Evolutionary conservation across 2,113 vertebrate species (phyloP).

Genomic region (Ivindomyrus marchei): DNA sequence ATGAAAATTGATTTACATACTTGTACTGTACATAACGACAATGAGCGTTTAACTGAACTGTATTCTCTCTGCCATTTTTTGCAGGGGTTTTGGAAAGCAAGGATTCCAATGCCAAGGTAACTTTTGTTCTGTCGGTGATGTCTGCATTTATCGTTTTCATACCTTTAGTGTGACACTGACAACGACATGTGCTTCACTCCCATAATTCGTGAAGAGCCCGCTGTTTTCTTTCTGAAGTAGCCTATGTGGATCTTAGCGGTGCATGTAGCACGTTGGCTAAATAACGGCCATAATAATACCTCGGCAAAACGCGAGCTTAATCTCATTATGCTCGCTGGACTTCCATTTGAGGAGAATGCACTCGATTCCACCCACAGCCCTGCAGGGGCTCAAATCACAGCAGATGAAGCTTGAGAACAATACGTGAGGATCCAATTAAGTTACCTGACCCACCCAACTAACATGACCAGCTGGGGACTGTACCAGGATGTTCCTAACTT

Average conservation of each 20-base stretch:
- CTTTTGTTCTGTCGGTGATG: background rate
- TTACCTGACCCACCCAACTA: background rate
- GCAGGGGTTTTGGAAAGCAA: conserved; percentile 74
- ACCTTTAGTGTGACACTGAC: background rate
- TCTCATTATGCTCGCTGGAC: background rate
- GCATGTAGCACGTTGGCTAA: background rate
- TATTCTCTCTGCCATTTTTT: conserved; percentile 27
- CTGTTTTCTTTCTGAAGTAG: background rate
- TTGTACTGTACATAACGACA: background rate
- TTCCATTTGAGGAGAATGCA: background rate
- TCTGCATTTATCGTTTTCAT: background rate
- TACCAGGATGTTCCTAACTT: background rate
- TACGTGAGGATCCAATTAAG: background rate
- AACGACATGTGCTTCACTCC: background rate
- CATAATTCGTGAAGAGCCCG: background rate
- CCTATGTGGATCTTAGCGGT: background rate
- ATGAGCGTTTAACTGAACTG: background rate
- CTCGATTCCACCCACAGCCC: background rate
- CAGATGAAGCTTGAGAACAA: background rate
- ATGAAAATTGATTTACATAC: background rate
- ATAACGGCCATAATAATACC: background rate
- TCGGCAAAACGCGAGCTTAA: background rate
- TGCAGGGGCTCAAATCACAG: background rate
- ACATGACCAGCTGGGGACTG: background rate
- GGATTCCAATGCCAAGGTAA: conserved; percentile 78